Percentiles rank a stretch among this genome's conserved stretches.
These are phyloP conservation scores for Pemphredon lugubris DNA, from an alignment of 2,888 invertebrate species.

Conservation along the genomic window DNA sequence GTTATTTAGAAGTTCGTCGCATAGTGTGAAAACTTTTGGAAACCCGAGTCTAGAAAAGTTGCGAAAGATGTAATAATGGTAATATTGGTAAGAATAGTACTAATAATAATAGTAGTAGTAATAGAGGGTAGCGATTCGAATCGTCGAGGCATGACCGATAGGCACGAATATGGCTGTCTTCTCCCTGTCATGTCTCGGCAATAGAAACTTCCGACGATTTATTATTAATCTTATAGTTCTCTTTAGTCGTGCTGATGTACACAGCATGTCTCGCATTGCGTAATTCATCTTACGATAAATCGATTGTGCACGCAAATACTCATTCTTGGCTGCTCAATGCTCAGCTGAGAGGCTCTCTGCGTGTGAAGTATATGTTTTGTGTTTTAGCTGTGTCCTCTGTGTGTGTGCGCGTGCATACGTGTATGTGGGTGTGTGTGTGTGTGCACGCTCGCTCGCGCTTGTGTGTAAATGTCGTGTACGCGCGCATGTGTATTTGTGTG, in stretches of 20 bases:
- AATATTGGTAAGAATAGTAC: slow-evolving; percentile 25
- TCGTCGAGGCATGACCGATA: slow-evolving; percentile 45
- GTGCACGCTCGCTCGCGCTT: too few species aligned
- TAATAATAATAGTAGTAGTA: slow-evolving; percentile 26
- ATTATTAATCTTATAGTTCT: slow-evolving; percentile 34
- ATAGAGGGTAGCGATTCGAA: slow-evolving; percentile 42
- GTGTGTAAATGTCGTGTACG: too few species aligned
- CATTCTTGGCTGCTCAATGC: slow-evolving; percentile 4
- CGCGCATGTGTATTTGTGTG: too few species aligned
- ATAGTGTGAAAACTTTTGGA: slow-evolving; percentile 43
- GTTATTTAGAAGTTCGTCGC: slow-evolving; percentile 58
- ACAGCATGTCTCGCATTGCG: slow-evolving; percentile 28
- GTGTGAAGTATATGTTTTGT: slow-evolving; percentile 4
- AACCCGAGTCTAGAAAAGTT: slow-evolving; percentile 34
- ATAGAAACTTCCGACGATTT: slow-evolving; percentile 25
- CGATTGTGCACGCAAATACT: slow-evolving; percentile 55
- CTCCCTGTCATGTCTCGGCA: slow-evolving; percentile 44
- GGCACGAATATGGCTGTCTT: slow-evolving; percentile 55
- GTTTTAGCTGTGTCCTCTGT: slow-evolving; percentile 10
- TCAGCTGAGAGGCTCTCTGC: neutral
- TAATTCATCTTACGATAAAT: slow-evolving; percentile 36
- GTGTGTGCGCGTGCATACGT: too few species aligned
- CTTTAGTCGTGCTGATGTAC: slow-evolving; percentile 40
- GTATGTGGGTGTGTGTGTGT: too few species aligned
- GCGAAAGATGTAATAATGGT: slow-evolving; percentile 22